Base-by-base conservation (phyloP, 2,797 vertebrate genomes). In the Manis javanica region DNA sequence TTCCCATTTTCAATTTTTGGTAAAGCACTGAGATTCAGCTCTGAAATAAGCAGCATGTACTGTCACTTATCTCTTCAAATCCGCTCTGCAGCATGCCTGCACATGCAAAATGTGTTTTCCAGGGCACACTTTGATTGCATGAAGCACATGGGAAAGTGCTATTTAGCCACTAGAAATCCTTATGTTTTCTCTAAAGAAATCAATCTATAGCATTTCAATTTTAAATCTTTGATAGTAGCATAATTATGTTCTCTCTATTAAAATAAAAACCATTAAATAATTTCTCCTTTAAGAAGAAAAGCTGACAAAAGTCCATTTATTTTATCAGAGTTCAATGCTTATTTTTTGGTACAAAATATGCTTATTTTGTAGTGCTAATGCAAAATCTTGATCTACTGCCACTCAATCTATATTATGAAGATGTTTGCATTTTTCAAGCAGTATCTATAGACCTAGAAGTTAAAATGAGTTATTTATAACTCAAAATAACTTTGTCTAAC, bases 241-340 rank as follows among this genome's bases (percentile, higher is more conserved):
- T 79, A 83, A 39, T 46, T 14, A 2, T 68, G 2, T 26, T 42
- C 18, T 72, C n/a, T 16, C 8, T 85, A 42, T 37, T 87, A 72
- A 86, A 93, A 21, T 83, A 71, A 92, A 82, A 92, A 51, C 2
- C 24, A 68, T 66, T 59, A 92, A 57, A 63, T 42, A 74, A 26
- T 2, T 71, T 57, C 14, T 77, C 59, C 19, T n/a, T 92, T 55
- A 90, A 87, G 97, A 98, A 72, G 9, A 66, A 95, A 95, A 93
- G 0, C 0, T 46, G 79, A 24, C 15, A 77, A 71, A 93, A 79
- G 37, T 66, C 5, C 0, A 5, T 64, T 81, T 95, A 66, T 29
- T 64, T 72, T 72, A 78, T 19, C 11, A 82, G 15, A 95, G 37
- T 86, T 55, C 71, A 31, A 64, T 74, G 78, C 66, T 83, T 34